Conservation (phyloP, 2,113 vertebrate species). For the Bujurquina vittata region DNA sequence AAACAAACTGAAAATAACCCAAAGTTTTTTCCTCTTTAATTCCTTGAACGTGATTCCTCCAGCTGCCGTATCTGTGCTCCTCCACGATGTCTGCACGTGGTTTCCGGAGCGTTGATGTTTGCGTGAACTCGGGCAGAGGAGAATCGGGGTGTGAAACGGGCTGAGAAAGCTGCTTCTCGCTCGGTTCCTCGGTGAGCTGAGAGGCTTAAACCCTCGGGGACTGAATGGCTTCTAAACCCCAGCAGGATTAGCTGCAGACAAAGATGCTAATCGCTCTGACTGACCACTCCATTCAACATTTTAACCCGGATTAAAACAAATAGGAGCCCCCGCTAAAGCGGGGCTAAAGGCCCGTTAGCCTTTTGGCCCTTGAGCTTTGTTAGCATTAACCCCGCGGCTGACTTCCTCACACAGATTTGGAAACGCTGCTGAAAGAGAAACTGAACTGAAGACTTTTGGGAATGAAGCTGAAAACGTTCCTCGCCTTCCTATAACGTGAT, state of each 20-base stretch:
- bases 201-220: constrained; percentile 68
- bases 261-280: constrained; percentile 75
- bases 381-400: constrained; percentile 24
- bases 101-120: neutral
- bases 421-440: neutral
- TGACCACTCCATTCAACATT: constrained; percentile 51
- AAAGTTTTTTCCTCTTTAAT: no score
- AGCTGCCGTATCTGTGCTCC: neutral
- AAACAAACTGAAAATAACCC: no score
- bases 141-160: neutral
- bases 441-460: neutral
- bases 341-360: constrained; percentile 18
- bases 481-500: neutral
- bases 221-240: constrained; percentile 70
- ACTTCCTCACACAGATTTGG: constrained; percentile 33
- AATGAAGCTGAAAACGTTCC: neutral
- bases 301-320: constrained; percentile 56
- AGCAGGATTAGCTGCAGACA: constrained; percentile 71
- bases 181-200: constrained; percentile 68
- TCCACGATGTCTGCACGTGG: neutral
- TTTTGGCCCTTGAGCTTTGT: constrained; percentile 77
- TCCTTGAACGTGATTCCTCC: no score
- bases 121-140: neutral
- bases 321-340: neutral
- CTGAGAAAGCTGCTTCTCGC: neutral